Conservation (phyloP, 2,113 vertebrate genomes). For the Coturnix japonica region DNA sequence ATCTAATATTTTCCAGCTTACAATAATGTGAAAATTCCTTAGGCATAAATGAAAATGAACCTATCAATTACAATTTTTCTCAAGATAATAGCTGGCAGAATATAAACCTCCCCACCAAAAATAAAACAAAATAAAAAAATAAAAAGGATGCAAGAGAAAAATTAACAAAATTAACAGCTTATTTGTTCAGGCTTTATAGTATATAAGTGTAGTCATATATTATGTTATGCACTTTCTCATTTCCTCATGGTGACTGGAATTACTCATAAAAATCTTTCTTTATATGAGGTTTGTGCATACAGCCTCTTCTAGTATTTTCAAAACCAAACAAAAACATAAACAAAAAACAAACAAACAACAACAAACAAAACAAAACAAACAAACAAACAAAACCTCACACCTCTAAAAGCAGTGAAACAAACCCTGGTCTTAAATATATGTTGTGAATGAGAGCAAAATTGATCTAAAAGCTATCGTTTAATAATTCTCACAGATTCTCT, state of each 20-base stretch:
- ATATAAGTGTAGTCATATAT: constrained; percentile 20
- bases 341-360: too few species aligned
- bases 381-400: neutral
- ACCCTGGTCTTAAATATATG: neutral
- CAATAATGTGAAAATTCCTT: constrained; percentile 67
- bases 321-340: neutral
- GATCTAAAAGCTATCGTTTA: neutral
- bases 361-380: neutral
- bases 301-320: neutral
- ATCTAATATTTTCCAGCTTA: constrained; percentile 69
- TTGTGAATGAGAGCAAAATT: neutral
- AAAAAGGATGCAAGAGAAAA: constrained; percentile 38
- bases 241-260: constrained; percentile 26
- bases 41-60: constrained; percentile 59
- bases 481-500: neutral
- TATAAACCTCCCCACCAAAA: constrained; percentile 21
- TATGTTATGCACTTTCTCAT: neutral
- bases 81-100: constrained; percentile 51
- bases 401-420: neutral
- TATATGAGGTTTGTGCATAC: neutral
- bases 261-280: neutral
- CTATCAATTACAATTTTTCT: constrained; percentile 69
- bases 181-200: neutral
- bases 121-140: neutral
- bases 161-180: constrained; percentile 47